Evolutionary conservation across 2,888 invertebrate species (phyloP).

Genomic region (Liodrosophila aerea): DNA sequence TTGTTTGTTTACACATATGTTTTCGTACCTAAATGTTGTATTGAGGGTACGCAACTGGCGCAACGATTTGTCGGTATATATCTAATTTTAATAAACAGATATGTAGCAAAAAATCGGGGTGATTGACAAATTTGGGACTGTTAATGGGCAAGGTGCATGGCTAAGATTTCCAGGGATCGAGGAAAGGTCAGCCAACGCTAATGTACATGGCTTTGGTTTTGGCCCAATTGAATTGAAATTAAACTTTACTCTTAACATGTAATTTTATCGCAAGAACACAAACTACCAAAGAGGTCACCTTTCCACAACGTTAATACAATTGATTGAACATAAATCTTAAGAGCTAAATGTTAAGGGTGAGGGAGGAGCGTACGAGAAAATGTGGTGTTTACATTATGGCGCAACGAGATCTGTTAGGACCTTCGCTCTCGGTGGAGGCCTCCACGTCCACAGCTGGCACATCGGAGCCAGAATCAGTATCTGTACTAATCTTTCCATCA

Average conservation of each 20-base stretch:
- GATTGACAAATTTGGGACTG: constrained; percentile 3
- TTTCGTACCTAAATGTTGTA: constrained; percentile 24
- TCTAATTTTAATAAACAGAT: constrained; percentile 2
- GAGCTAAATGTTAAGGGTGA: constrained; percentile 11
- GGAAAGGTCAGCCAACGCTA: constrained; percentile 16
- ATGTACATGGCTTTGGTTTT: constrained; percentile 13
- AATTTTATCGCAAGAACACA: constrained; percentile 51
- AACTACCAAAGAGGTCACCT: constrained; percentile 53
- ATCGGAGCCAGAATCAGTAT: constrained; percentile 21
- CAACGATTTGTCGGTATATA: constrained; percentile 44
- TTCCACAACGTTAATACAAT: constrained; percentile 31
- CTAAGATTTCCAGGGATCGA: constrained; percentile 7
- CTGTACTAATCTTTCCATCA: constrained; percentile 34
- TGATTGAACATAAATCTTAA: constrained; percentile 34
- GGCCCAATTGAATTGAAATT: constrained; percentile 8
- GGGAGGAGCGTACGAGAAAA: not conserved
- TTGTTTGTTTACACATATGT: constrained; percentile 15
- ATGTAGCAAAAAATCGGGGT: constrained; percentile 39
- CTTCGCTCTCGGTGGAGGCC: constrained; percentile 35
- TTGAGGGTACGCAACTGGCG: constrained; percentile 20
- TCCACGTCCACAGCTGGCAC: constrained; percentile 3
- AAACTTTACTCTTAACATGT: constrained; percentile 40
- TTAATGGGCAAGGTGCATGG: constrained; percentile 3
- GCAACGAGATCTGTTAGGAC: constrained; percentile 53
- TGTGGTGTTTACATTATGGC: constrained; percentile 53